Percentiles rank a stretch among this genome's conserved stretches.
phyloP scores from a whole-genome alignment of 2,797 vertebrate species.

The Microctenopoma lineatum region DNA sequence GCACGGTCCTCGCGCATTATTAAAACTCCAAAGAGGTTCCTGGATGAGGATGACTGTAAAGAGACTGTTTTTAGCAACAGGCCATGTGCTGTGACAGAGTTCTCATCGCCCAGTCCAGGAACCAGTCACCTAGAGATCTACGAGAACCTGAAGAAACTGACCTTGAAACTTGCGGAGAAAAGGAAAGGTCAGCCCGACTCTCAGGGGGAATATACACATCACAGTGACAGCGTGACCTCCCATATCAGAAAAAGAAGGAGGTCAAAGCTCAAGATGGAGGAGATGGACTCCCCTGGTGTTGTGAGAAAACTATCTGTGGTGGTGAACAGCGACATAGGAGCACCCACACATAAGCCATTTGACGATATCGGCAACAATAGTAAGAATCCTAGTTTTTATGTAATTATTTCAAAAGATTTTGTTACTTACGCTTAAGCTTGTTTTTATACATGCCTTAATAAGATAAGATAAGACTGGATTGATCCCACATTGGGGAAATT shows the following conservation, averaged over 20 bases:
- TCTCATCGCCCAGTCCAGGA: slow-evolving; percentile 72
- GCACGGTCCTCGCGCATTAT: slow-evolving; percentile 91
- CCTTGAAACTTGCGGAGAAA: slow-evolving; percentile 77
- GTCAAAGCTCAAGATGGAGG: slow-evolving; percentile 83
- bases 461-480: too few relatives aligned
- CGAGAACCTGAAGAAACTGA: slow-evolving; percentile 86
- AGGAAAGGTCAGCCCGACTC: slow-evolving; percentile 60
- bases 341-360: neutral
- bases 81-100: slow-evolving; percentile 43
- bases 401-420: slow-evolving; percentile 7
- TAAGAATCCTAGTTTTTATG: slow-evolving; percentile 35
- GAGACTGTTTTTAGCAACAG: slow-evolving; percentile 25
- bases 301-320: slow-evolving; percentile 84
- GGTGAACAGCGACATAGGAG: slow-evolving; percentile 47
- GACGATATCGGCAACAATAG: slow-evolving; percentile 47
- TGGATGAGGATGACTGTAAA: slow-evolving; percentile 79
- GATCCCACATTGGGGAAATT: too few relatives aligned
- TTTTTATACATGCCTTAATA: neutral
- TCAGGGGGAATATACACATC: slow-evolving; percentile 20
- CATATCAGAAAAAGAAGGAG: slow-evolving; percentile 65
- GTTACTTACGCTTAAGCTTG: neutral
- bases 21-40: slow-evolving; percentile 90
- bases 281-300: slow-evolving; percentile 82
- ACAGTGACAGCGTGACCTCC: slow-evolving; percentile 17
- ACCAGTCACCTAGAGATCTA: slow-evolving; percentile 88